Conservation (phyloP, 2,888 invertebrate species). For the Achlya flavicornis region DNA sequence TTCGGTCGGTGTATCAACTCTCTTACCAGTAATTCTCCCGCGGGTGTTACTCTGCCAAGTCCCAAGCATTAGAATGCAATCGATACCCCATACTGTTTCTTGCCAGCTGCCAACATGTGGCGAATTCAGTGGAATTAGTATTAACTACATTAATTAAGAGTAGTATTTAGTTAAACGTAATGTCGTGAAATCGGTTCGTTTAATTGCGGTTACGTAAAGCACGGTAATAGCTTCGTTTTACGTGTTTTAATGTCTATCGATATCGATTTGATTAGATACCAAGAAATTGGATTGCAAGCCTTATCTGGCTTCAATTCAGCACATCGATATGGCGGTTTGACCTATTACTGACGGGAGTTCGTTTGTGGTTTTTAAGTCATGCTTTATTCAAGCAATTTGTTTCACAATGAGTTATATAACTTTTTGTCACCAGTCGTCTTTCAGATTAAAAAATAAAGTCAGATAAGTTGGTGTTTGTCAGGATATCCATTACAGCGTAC, state of each 20-base stretch:
- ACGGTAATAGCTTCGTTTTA: not conserved
- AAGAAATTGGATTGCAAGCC: conserved; percentile 14
- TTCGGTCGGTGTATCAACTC: not conserved
- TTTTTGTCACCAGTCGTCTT: not conserved
- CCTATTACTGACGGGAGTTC: conserved; percentile 7
- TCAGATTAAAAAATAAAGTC: conserved; percentile 3
- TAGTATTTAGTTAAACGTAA: not conserved
- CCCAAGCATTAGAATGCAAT: conserved; percentile 27
- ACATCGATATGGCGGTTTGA: conserved; percentile 2
- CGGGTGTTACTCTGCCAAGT: conserved; percentile 18
- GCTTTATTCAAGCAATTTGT: not conserved
- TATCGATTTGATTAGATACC: conserved; percentile 17
- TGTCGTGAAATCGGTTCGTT: not conserved
- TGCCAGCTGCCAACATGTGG: conserved; percentile 22
- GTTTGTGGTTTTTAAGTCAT: not conserved
- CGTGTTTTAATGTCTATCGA: conserved; percentile 16
- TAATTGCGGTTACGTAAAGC: conserved; percentile 4
- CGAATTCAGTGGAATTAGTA: conserved; percentile 22
- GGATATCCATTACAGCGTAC: not conserved
- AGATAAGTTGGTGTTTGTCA: conserved; percentile 4
- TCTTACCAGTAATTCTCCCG: not conserved
- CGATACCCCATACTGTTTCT: conserved; percentile 26
- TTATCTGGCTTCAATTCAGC: conserved; percentile 12
- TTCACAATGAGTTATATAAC: too few relatives aligned
- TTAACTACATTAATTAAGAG: conserved; percentile 17